Evolutionary conservation across 2,797 vertebrate species (phyloP), one percentile per base, ranked within the genome.

Genomic region (Helicolenus hilgendorfi): DNA sequence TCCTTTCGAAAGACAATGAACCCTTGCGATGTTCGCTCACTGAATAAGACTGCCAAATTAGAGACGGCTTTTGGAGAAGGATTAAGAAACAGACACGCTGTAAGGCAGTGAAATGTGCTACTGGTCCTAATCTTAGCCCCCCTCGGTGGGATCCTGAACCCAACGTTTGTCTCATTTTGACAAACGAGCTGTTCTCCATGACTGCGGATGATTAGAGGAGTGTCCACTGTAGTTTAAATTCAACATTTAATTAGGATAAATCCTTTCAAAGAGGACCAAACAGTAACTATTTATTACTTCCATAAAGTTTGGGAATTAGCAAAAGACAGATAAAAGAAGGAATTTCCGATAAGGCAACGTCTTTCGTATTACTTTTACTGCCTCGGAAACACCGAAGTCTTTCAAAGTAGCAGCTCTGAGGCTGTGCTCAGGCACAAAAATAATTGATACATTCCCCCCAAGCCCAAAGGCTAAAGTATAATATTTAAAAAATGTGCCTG

Each of bases 21-120:
- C 56, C 29, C 3, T 31, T 15, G n/a, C 56, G 27, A 18, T 33
- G 8, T 35, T 64, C 64, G 11, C 11, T 65, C 33, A 14, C 76
- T 20, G 14, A 35, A 67, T 53, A 64, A 74, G 15, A 45, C 70
- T 72, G 31, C 36, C 59, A 82, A 72, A 83, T 86, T 84, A 73
- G 56, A 83, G 71, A 53, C 0, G 4, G 26, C 27, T 67, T 82
- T 78, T 69, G 2, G 22, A 75, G 29, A 22, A 36, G 36, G 14
- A 55, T 68, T 70, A 33, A 15, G 55, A 53, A n/a, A 18, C 9
- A 65, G 7, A 22, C 13, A 20, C 38, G 64, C 29, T 49, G n/a
- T 24, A 45, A 76, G 33, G 49, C 41, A 29, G 56, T 85, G 31
- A 79, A 77, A 55, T 33, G 35, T 22, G 63, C 53, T 10, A 11